Evolutionary conservation across 1,140 invertebrate genomes (phyloP).

Genomic region (Amphibalanus amphitrite): DNA sequence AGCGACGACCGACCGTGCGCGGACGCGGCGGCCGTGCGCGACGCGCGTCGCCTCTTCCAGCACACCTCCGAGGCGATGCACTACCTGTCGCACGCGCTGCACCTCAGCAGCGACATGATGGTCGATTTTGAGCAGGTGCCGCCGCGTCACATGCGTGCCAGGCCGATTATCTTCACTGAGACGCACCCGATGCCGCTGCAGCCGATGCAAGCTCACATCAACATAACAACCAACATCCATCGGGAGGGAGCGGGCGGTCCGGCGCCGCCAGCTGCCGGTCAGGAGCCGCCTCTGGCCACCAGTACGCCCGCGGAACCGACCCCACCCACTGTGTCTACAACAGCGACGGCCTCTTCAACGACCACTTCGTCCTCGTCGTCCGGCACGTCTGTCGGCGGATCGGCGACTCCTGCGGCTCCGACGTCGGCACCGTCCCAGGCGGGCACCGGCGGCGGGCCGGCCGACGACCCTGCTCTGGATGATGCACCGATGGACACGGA

Average conservation of each 20-base stretch:
- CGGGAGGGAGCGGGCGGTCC: too few species aligned
- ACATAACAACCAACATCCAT: slow-evolving; percentile 19
- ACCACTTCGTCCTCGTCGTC: background rate
- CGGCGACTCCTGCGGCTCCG: background rate
- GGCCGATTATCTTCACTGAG: slow-evolving; percentile 40
- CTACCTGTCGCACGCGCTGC: slow-evolving; percentile 65
- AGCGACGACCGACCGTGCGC: background rate
- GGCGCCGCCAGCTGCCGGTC: too few species aligned
- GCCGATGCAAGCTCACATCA: background rate
- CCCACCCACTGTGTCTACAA: background rate
- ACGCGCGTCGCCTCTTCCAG: background rate
- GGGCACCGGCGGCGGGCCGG: background rate
- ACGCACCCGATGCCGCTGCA: slow-evolving; percentile 18
- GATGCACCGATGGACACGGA: background rate
- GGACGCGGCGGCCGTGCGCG: slow-evolving; percentile 3
- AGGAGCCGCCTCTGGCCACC: too few species aligned
- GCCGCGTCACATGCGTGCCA: slow-evolving; percentile 48
- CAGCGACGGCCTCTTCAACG: background rate
- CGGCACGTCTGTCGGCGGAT: background rate
- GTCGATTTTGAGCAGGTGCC: slow-evolving; percentile 46
- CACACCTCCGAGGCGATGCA: slow-evolving; percentile 50
- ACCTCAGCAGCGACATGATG: slow-evolving; percentile 68
- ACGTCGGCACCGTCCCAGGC: background rate
- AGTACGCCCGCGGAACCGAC: background rate
- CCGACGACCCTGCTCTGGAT: background rate